Evolutionary conservation across 2,888 invertebrate genomes (phyloP), one percentile per base, ranked within the genome.

Genomic region (Xestia ashworthii): DNA sequence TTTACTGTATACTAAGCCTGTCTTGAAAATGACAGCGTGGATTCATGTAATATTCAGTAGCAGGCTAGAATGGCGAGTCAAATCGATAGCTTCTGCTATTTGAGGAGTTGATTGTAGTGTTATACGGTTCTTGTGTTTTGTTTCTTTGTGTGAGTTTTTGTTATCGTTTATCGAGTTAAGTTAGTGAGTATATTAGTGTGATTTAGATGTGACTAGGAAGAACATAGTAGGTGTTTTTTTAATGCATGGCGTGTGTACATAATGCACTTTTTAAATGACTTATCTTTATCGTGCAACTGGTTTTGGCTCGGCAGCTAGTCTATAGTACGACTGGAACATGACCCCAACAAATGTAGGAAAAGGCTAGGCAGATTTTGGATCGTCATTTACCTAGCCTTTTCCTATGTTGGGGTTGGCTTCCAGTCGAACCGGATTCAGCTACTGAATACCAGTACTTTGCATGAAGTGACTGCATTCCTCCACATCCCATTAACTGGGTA

Each of bases 41-140:
- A 75, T 80, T 88, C 86, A 87, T 88, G 78, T 71, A 86, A 87
- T 88, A 88, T 88, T 88, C 87, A 88, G 65, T 72, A 66, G 84
- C 53, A 53, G 76, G 78, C 76, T 76, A 41, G 78, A 68, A 60
- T 58, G 67, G 81, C 76, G 77, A 77, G 68, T 82, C 58, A 66
- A 86, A 87, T 88, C 86, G 86, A 88, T 88, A 87, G n/a, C 67
- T 74, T 69, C 77, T 76, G 64, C 79, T 86, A 80, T 83, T 88
- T 83, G 81, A 84, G 60, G 67, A 81, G 60, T 78, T 79, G 79
- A 85, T 78, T 85, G 76, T 83, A 78, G 76, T 74, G 58, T 73
- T 65, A 71, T 73, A 44, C 4, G 41, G 22, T 72, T 73, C 58
- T 68, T 74, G 12, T 44, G 11, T 74, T 66, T 19, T 3, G 11